Base-by-base conservation (phyloP, 1,140 invertebrate genomes). In the Aphelenchoides avenae region DNA sequence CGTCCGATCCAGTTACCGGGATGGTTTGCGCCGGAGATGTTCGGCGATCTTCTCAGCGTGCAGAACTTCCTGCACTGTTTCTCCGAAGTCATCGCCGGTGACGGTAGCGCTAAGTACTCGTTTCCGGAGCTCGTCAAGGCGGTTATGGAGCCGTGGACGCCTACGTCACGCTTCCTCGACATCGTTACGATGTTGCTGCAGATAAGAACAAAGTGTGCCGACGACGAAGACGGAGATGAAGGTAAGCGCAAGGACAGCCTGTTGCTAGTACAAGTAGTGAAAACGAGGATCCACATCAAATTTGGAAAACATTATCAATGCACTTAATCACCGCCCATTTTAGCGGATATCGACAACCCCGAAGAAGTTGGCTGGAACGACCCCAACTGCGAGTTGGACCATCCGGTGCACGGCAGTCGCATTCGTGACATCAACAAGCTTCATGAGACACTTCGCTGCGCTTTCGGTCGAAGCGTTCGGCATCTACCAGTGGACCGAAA, bases 311-410 rank as follows among this genome's bases (percentile, higher is more conserved):
- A 44, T n/a, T 55, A 3, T 20, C 41, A 51, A n/a, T n/a, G n/a
- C n/a, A n/a, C n/a, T n/a, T n/a, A n/a, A n/a, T n/a, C n/a, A n/a
- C n/a, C n/a, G n/a, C n/a, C n/a, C n/a, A 7, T 6, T 64, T 61
- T 53, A 56, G 60, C 60, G 15, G 42, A 63, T 47, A 13, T 63
- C 27, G 6, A 30, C 6, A 63, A 66, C 9, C 26, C 40, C 24
- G 34, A 57, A 0, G 29, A 63, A 20, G 49, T 65, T 60, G 40
- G 52, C n/a, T n/a, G n/a, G 13, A 64, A 63, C 39, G 61, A 64
- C 30, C 20, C 24, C 18, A 13, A n/a, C 5, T 40, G 31, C 13
- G 60, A 58, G 33, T 57, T 65, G 18, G 61, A 63, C 41, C 36
- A 63, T 65, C 33, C 18, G 11, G 27, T 61, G 26, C 42, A 63